Percentiles rank a stretch among this genome's conserved stretches.
phyloP scores from a whole-genome alignment of 2,113 vertebrate genomes.

The Sinocyclocheilus rhinocerous region DNA sequence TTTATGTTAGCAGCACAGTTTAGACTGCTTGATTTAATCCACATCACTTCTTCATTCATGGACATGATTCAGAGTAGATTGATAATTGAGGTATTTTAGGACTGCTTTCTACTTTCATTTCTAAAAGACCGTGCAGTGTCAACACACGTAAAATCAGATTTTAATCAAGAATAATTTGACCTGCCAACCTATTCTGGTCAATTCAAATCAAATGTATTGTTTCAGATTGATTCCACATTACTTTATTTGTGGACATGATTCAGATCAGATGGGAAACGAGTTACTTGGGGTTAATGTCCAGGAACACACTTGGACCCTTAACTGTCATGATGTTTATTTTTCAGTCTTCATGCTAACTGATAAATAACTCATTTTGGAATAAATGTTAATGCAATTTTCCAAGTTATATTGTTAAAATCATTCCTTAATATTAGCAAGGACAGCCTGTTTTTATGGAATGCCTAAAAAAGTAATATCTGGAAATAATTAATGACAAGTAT shows the following conservation, averaged over 20 bases:
- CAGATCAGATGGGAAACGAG: background rate
- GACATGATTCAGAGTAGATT: background rate
- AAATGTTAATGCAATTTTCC: background rate
- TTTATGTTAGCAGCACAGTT: constrained; percentile 28
- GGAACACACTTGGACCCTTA: background rate
- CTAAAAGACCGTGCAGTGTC: background rate
- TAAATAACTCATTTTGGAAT: background rate
- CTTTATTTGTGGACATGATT: background rate
- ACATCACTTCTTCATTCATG: background rate
- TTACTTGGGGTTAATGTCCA: no score
- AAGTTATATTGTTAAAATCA: background rate
- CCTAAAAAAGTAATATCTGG: background rate
- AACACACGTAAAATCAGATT: background rate
- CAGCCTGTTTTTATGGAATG: background rate
- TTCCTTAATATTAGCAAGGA: background rate
- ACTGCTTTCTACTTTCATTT: background rate
- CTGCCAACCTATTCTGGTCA: background rate
- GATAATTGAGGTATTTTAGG: background rate
- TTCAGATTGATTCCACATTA: background rate
- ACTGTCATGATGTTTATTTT: background rate
- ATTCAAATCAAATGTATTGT: background rate
- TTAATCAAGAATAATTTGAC: background rate
- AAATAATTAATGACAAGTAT: background rate
- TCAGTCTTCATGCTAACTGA: background rate
- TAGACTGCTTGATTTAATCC: constrained; percentile 8